Conservation (phyloP, 2,113 vertebrate genomes). For the Hippocampus mohnikei region DNA sequence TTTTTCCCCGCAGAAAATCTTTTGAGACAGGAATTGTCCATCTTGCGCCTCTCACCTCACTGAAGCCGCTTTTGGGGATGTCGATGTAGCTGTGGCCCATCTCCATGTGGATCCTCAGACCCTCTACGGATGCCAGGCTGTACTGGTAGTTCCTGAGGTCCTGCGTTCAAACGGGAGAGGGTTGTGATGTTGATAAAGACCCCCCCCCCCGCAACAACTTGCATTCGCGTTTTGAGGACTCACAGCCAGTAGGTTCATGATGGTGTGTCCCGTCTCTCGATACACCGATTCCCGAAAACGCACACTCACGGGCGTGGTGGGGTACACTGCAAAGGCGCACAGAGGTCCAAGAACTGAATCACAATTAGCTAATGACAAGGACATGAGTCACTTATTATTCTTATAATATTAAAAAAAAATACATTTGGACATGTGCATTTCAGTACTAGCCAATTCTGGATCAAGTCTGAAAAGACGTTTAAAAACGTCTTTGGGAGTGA, state of each 20-base stretch:
- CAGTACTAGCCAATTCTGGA: no score
- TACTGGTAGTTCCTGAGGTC: conserved; percentile 93
- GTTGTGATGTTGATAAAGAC: not conserved
- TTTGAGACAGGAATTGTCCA: no score
- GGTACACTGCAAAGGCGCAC: conserved; percentile 75
- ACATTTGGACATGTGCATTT: no score
- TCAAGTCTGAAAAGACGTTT: no score
- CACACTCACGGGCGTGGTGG: conserved; percentile 77
- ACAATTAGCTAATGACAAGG: no score
- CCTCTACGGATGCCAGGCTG: conserved; percentile 83
- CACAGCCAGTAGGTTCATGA: conserved; percentile 92
- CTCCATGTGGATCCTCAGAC: conserved; percentile 89
- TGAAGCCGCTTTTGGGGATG: conserved; percentile 83
- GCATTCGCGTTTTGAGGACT: conserved; percentile 58
- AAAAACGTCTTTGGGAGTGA: no score
- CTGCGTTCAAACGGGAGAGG: conserved; percentile 53
- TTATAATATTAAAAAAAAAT: no score
- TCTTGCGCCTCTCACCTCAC: conserved; percentile 73
- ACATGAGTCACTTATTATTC: not conserved
- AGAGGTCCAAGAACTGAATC: not conserved
- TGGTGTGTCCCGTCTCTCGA: conserved; percentile 87
- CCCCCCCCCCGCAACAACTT: not conserved
- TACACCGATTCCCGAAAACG: conserved; percentile 85
- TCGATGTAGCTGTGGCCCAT: conserved; percentile 91
- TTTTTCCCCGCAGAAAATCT: no score